Evolutionary conservation across 1,140 invertebrate genomes (phyloP), one percentile per base, ranked within the genome.

Genomic region (Scaptodrosophila lebanonensis): DNA sequence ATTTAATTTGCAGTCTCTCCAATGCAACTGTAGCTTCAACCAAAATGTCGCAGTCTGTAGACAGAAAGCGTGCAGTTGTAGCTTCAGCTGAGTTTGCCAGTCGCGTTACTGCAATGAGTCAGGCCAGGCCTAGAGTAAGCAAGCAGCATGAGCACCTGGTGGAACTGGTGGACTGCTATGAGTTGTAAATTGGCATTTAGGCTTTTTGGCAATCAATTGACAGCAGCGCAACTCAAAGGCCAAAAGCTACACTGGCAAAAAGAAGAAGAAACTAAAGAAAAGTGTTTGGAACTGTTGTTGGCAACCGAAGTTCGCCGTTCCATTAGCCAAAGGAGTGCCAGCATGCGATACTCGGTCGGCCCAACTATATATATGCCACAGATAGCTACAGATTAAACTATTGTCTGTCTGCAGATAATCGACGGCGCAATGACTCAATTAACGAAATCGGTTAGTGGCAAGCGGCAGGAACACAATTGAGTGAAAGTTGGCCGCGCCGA

Each of bases 291-390:
- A 42, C 22, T n/a, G 27, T 17, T 7, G 51, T 67, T 67, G 54
- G 51, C 71, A 76, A 75, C 70, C 61, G 59, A 73, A 73, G 70
- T 59, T 38, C 38, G 45, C 20, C 45, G 49, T 27, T 45, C 67
- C 64, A 60, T 77, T 77, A 77, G 82, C 73, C 66, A 75, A 65
- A 77, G 73, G 73, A 82, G 73, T 68, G 72, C 72, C 72, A 22
- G n/a, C n/a, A n/a, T n/a, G n/a, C n/a, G n/a, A n/a, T n/a, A n/a
- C n/a, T n/a, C n/a, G n/a, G n/a, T 16, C 18, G 32, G 25, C 30
- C 47, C 32, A 18, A 12, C 32, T 33, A 49, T 49, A 49, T 52
- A 59, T 44, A 60, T 64, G 62, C 57, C 76, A 64, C 63, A 51
- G 60, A 29, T 76, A 50, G 43, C 45, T 52, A 66, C 35, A 65